A percentile compares a stretch with the other conserved stretches of the same genome.
phyloP scores from a whole-genome alignment of 2,888 invertebrate genomes.

The Pyralis farinalis region DNA sequence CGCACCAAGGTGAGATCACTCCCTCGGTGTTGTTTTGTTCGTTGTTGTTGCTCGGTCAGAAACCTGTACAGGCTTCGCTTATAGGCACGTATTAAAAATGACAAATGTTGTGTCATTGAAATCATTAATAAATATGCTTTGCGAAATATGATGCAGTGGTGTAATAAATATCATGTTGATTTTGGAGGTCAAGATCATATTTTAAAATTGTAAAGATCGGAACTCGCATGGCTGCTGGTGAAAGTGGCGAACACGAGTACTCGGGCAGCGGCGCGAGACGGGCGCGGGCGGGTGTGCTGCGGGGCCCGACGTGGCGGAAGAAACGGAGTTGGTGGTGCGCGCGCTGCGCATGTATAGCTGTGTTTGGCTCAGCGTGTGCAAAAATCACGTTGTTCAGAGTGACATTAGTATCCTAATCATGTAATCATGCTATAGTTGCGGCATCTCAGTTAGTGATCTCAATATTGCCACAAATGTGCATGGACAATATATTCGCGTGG shows the following conservation, averaged over 20 bases:
- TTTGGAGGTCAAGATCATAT: constrained; percentile 56
- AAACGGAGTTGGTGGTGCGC: constrained; percentile 54
- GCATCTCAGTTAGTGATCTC: constrained; percentile 25
- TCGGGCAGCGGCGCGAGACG: constrained; percentile 75
- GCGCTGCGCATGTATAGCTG: constrained; percentile 43
- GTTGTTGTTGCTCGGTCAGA: constrained; percentile 37
- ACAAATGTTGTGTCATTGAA: constrained; percentile 9
- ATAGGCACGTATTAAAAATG: not conserved
- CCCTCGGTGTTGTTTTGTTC: constrained; percentile 50
- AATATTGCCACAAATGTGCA: constrained; percentile 37
- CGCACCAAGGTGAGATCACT: constrained; percentile 62
- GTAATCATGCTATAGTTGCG: constrained; percentile 30
- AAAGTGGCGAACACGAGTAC: constrained; percentile 72
- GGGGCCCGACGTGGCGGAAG: constrained; percentile 72
- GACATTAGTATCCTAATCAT: constrained; percentile 30
- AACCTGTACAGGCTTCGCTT: constrained; percentile 27
- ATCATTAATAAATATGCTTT: constrained; percentile 13
- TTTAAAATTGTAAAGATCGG: constrained; percentile 46
- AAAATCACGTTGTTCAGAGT: constrained; percentile 40
- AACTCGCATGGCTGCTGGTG: constrained; percentile 62
- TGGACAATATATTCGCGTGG: constrained; percentile 26
- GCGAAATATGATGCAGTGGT: not conserved
- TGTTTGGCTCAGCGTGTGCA: constrained; percentile 33
- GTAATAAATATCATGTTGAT: constrained; percentile 15
- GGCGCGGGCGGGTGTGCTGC: constrained; percentile 57